A percentile compares a stretch with the other conserved stretches of the same genome.
These are phyloP conservation scores for Lochmaea capreae DNA, from an alignment of 2,888 invertebrate genomes.

Conservation along the genomic window DNA sequence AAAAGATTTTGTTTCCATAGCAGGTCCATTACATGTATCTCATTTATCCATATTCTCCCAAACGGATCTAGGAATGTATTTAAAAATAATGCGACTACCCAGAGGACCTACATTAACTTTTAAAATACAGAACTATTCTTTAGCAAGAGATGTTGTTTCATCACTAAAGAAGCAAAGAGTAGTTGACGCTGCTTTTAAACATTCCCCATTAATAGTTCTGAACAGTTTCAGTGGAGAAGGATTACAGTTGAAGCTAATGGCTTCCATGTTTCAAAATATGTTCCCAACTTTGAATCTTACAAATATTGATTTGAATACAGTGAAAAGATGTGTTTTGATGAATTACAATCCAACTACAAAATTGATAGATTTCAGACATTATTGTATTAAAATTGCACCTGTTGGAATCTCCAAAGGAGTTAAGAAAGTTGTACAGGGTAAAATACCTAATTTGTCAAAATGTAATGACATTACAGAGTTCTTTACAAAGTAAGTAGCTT, in stretches of 20 bases:
- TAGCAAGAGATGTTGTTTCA: conserved; percentile 88
- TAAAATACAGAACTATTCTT: conserved; percentile 82
- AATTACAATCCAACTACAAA: conserved; percentile 90
- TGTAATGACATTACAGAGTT: conserved; percentile 91
- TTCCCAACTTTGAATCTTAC: conserved; percentile 97
- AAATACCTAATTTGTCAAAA: conserved; percentile 88
- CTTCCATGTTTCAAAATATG: conserved; percentile 98
- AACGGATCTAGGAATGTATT: conserved; percentile 85
- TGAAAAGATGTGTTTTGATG: conserved; percentile 89
- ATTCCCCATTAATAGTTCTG: conserved; percentile 90
- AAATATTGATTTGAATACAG: conserved; percentile 86
- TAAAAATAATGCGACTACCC: conserved; percentile 87
- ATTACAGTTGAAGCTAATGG: conserved; percentile 90
- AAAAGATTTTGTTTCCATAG: conserved; percentile 93
- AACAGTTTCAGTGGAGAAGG: conserved; percentile 93
- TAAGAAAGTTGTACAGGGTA: conserved; percentile 91
- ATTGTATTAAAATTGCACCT: conserved; percentile 91
- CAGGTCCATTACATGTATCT: conserved; percentile 91
- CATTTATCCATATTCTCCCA: conserved; percentile 92
- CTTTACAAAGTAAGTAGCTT: conserved; percentile 78
- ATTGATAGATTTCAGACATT: conserved; percentile 92
- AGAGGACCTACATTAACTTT: conserved; percentile 95
- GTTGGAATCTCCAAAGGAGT: conserved; percentile 91
- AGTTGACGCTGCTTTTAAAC: conserved; percentile 84
- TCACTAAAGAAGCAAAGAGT: conserved; percentile 86